Base-by-base conservation (phyloP, 2,113 vertebrate species). In the Hippocampus barbouri region DNA sequence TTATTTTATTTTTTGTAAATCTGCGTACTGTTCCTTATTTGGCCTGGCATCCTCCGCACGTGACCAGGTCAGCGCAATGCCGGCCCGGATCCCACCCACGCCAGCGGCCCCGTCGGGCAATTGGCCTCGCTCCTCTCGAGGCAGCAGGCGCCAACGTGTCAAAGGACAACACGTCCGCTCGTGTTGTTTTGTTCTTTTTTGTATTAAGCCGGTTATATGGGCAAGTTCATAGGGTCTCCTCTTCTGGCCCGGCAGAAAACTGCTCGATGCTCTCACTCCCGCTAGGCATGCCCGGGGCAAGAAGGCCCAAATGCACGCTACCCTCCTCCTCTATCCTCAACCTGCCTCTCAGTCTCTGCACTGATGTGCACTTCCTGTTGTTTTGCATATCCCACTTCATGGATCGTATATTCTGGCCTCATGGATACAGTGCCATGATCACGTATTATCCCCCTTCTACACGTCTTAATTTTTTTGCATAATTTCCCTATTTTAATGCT, bases 301-400 rank as follows among this genome's bases (percentile, higher is more conserved):
- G 27, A 61, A 15, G n/a, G 43, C 64, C 43, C 83, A 71, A 77
- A 80, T 63, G 70, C 77, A 77, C 64, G 75, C 82, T 79, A 70
- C 83, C 79, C 79, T 83, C 77, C 85, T 71, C 77, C 79, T 62
- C 23, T 41, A 14, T 40, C 21, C 62, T 64, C 62, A 18, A 5
- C 43, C n/a, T 21, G 43, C 40, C 56, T 59, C 78, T 78, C 65
- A 72, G 47, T 76, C 59, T 85, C 77, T 84, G 45, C 34, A 65
- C 82, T 62, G 83, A 81, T 77, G 84, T 89, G 85, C 82, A 89
- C 83, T 79, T 83, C 87, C 86, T 83, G 84, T 85, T 87, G 86
- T 84, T 88, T 84, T 76, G 79, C 71, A 81, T 38, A 75, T 88
- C 89, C 87, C 83, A 83, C 18, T 79, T 83, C 79, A 70, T 80